Conservation (phyloP, 2,113 vertebrate species). For the Syngnathus typhle region DNA sequence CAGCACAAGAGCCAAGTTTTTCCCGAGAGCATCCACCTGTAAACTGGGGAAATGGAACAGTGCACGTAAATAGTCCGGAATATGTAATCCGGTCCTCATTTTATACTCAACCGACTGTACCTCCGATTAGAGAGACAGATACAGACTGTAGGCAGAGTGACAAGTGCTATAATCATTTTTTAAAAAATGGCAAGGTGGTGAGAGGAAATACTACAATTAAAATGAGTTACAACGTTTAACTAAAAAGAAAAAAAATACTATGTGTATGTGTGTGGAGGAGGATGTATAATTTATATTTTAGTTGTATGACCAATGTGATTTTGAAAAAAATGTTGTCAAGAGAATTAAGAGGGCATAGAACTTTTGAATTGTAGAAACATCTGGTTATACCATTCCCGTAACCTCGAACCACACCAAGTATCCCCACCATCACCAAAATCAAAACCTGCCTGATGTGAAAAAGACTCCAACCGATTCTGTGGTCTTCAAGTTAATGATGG, state of each 20-base stretch:
- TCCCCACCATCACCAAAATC: slow-evolving; percentile 27
- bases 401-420: slow-evolving; percentile 28
- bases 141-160: slow-evolving; percentile 92
- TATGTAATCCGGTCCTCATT: slow-evolving; percentile 84
- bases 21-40: slow-evolving; percentile 92
- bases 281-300: slow-evolving; percentile 31
- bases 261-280: background rate
- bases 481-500: slow-evolving; percentile 52
- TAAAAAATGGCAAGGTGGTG: slow-evolving; percentile 79
- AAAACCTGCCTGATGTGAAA: slow-evolving; percentile 43
- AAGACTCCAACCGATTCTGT: slow-evolving; percentile 43
- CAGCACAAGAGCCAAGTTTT: slow-evolving; percentile 85
- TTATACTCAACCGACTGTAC: slow-evolving; percentile 98
- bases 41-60: slow-evolving; percentile 99
- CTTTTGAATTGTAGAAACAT: slow-evolving; percentile 60
- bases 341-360: slow-evolving; percentile 42
- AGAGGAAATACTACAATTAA: slow-evolving; percentile 58
- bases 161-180: slow-evolving; percentile 92
- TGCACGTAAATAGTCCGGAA: slow-evolving; percentile 91
- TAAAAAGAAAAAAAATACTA: slow-evolving; percentile 65
- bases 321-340: slow-evolving; percentile 36
- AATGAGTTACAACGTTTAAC: slow-evolving; percentile 60
- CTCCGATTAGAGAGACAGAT: slow-evolving; percentile 94
- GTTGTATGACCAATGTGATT: slow-evolving; percentile 32
- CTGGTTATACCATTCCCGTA: slow-evolving; percentile 28